Evolutionary conservation across 53 echinoderm and acorn worm species (phyloP), one percentile per base, ranked within the genome.

Genomic region (Hippasteria phrygiana): DNA sequence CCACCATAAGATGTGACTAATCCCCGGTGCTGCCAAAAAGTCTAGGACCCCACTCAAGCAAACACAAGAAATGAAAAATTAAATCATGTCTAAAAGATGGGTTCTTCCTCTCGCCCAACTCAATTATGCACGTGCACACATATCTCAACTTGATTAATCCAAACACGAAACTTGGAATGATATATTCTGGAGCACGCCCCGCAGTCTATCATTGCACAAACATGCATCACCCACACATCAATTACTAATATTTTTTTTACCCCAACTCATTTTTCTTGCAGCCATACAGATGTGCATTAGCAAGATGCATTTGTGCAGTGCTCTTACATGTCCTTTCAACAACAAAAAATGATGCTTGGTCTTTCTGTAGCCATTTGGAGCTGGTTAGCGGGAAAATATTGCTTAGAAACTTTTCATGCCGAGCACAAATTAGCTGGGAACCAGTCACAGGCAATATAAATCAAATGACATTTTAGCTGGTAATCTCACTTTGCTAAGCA

Each of bases 121-220:
- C 76, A 76, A 76, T 76, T 76, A 76, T 50, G 48, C 48, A 50
- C 31, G 34, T 29, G 33, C 76, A 76, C 48, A 76, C 26, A 51
- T 51, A 51, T 51, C 43, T 74, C 43, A 28, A 29, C 50, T 76
- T 33, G 76, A 76, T 76, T 76, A 50, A 76, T 76, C 48, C 51
- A 76, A 76, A 76, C 76, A 76, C 27, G n/a, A n/a, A n/a, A n/a
- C n/a, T n/a, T n/a, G 46, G 43, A 74, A 27, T 74, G 74, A 74
- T 43, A 46, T 74, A 74, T 45, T 74, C 74, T 14, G 32, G 9
- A 76, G 76, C 76, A 76, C 54, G 34, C 31, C 34, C 20, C 12
- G 50, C 11, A 74, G 47, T 59, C 59, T 59, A 59, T 59, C 59
- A 59, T 24, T 59, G 59, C 26, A 59, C 59, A 59, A 59, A 59